Base-by-base conservation (phyloP, 2,113 vertebrate genomes). In the Cnemophilus loriae region DNA sequence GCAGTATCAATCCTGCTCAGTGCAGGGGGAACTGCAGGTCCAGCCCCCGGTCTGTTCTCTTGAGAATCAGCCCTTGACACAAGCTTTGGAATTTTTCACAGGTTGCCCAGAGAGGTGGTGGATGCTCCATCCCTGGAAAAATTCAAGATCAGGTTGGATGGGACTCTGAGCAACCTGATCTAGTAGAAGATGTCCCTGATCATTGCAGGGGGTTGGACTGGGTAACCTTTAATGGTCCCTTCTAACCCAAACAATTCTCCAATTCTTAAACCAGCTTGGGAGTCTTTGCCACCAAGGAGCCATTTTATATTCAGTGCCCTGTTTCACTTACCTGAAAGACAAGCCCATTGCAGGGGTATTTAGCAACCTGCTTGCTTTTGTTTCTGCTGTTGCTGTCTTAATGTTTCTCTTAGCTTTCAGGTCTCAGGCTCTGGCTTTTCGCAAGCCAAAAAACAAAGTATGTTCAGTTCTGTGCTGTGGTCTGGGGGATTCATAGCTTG, bases 31-130 rank as follows among this genome's bases (percentile, higher is more conserved):
- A 33, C 42, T 6, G 2, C 57, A 68, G 32, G 16, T 53, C 74
- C 67, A 56, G 46, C 3, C 8, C 20, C 11, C 2, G 4, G 7
- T 53, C 46, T 7, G 4, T 26, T 1, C 3, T 3, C 32, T 32
- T 67, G 44, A 41, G 41, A 75, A 65, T 50, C 41, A 84, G 28
- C 50, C 35, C 41, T 79, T 30, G 32, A 12, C 56, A 75, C 7
- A 59, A 55, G 28, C 24, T 90, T 41, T 65, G 28, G 35, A 68
- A 59, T 71, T 35, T 55, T 76, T 61, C 49, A 26, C 35, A 81
- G 22, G 5, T 61, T 68, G 4, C 23, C 7, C 30, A 37, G 14
- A 37, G 37, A 63, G 15, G 12, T 47, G 20, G 14, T 73, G 26
- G 16, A 18, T 42, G 30, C 16, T 52, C 42, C n/a, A 32, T n/a